Percentiles rank a stretch among this genome's conserved stretches.
Evolutionary conservation across 2,797 vertebrate genomes (phyloP).

Genomic region (Dallia pectoralis): DNA sequence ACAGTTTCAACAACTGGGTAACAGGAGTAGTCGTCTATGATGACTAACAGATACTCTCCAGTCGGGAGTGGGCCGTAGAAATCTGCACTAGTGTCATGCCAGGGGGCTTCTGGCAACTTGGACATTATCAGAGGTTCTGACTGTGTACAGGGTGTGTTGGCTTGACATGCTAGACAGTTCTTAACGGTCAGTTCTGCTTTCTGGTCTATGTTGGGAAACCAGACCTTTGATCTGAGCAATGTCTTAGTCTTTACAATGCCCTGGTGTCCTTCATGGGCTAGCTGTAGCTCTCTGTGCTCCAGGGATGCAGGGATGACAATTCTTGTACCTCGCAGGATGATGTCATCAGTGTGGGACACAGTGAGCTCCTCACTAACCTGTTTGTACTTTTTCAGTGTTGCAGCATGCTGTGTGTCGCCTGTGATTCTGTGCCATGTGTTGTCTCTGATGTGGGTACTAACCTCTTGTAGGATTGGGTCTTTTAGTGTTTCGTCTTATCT

Average conservation of each 20-base stretch:
- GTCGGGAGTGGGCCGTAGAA: constrained; percentile 36
- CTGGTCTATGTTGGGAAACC: no score
- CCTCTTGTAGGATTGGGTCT: no score
- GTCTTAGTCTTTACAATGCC: no score
- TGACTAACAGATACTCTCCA: constrained; percentile 28
- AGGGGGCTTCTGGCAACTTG: constrained; percentile 13
- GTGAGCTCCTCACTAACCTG: neutral
- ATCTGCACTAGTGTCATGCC: constrained; percentile 25
- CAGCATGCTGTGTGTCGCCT: no score
- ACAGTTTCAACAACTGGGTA: no score
- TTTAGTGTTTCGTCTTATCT: no score
- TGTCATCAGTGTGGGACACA: constrained; percentile 1
- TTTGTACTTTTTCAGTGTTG: neutral
- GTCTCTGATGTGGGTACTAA: no score
- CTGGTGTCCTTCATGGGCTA: no score
- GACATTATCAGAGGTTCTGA: constrained; percentile 30
- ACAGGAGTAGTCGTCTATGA: constrained; percentile 22
- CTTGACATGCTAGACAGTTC: constrained; percentile 24
- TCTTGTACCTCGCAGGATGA: neutral
- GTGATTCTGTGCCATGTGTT: no score
- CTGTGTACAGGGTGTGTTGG: constrained; percentile 5
- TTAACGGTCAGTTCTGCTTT: no score
- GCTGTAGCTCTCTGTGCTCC: neutral
- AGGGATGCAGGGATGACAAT: neutral
- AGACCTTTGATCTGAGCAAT: no score